Base-by-base conservation (phyloP, 1,140 invertebrate species). In the Andrena cerasifolii region DNA sequence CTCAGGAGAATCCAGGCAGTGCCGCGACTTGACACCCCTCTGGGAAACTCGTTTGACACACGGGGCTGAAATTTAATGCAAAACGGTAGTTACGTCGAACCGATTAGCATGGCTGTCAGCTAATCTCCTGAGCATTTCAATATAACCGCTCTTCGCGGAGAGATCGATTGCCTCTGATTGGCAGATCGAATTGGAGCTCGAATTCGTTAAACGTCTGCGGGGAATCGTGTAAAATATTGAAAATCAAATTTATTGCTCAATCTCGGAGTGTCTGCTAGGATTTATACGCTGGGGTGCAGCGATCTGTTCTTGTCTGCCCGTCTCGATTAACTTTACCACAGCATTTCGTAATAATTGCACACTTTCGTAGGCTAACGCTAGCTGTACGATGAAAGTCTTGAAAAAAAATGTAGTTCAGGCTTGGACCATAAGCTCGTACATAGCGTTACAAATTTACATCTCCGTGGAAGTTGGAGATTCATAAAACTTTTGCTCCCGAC, bases 1-100 rank as follows among this genome's bases (percentile, higher is more conserved):
- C 53, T 18, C 4, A 18, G 26, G 26, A 62, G 62, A 71, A 54
- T 62, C 54, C 56, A 40, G 24, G 24, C 36, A 43, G 14, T 1
- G 7, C 28, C 8, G 28, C 16, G 36, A 43, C 31, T 18, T 43
- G 49, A 43, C 58, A 45, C 45, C 33, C 45, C 54, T 33, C 4
- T 16, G 54, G 75, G 75, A 77, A 61, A 62, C 45, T 33, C 33
- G 7, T 53, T 26, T 26, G n/a, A n/a, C 26, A 6, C 36, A 14
- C 8, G 16, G 63, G 56, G 18, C 24, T 53, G 53, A 71, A 61
- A 62, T 70, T 71, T 77, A 71, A 77, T 77, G 75, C 75, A 54
- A 59, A 71, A 62, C 56, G 16, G 7, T 49, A 45, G 28, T 71
- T 16, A 31, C n/a, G n/a, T 28, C 21, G 66, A 61, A 59, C 21